Evolutionary conservation across 2,113 vertebrate species (phyloP).

Genomic region (Sphyrna mokarran): DNA sequence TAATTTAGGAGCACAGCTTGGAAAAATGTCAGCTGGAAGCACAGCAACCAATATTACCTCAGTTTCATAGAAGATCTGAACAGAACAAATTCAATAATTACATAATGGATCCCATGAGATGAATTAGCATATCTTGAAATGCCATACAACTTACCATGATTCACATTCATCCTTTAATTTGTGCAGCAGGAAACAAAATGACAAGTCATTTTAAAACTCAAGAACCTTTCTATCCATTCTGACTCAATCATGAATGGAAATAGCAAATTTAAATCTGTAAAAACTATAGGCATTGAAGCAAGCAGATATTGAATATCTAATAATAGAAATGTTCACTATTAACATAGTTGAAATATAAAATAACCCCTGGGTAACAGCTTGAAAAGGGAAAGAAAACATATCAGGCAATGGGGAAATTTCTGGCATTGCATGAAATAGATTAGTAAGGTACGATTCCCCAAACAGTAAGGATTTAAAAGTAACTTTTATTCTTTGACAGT

Average conservation of each 20-base stretch:
- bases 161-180: conserved; percentile 6
- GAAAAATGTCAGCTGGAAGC: background rate
- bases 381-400: background rate
- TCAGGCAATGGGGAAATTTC: background rate
- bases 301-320: background rate
- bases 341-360: background rate
- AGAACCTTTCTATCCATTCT: background rate
- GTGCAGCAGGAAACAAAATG: conserved; percentile 33
- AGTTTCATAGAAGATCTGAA: background rate
- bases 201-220: background rate
- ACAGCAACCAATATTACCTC: background rate
- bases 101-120: background rate
- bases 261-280: background rate
- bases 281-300: background rate
- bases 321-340: background rate
- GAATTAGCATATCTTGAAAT: background rate
- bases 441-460: background rate
- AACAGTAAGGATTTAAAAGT: background rate
- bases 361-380: background rate
- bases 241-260: background rate
- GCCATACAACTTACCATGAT: background rate
- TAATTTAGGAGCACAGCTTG: background rate
- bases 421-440: background rate
- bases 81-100: background rate
- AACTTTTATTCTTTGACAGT: background rate